A percentile compares a stretch with the other conserved stretches of the same genome.
These are phyloP conservation scores for Heliothis peltigera DNA, from an alignment of 2,888 invertebrate genomes.

Conservation along the genomic window DNA sequence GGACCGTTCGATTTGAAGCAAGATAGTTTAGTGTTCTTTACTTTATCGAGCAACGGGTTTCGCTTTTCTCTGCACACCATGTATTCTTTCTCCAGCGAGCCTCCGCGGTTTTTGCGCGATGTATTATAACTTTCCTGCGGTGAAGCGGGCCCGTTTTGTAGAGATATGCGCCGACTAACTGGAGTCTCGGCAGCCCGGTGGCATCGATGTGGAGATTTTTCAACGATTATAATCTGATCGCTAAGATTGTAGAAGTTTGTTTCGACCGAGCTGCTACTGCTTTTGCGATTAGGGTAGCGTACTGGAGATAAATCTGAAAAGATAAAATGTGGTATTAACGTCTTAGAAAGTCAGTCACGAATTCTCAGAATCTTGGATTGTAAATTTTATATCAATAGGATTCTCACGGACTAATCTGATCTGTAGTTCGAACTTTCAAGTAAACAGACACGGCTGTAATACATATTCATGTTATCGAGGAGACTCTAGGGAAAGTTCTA, in stretches of 20 bases:
- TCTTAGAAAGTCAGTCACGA: conserved; percentile 2
- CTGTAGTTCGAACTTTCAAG: conserved; percentile 48
- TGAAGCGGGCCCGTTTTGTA: conserved; percentile 82
- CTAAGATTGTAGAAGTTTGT: conserved; percentile 92
- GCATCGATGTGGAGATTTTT: conserved; percentile 88
- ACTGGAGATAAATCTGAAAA: conserved; percentile 91
- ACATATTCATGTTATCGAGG: conserved; percentile 59
- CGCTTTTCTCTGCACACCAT: conserved; percentile 91
- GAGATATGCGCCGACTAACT: conserved; percentile 82
- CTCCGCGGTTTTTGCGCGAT: conserved; percentile 85
- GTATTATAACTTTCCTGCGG: conserved; percentile 87
- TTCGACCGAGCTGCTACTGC: conserved; percentile 91
- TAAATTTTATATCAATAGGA: not conserved
- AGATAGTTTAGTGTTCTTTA: conserved; percentile 92
- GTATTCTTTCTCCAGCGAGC: conserved; percentile 89
- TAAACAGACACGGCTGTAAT: conserved; percentile 55
- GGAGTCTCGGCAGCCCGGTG: conserved; percentile 81
- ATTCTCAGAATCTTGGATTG: not conserved
- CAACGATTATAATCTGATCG: conserved; percentile 90
- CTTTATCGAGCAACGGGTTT: conserved; percentile 92
- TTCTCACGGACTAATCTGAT: conserved; percentile 8
- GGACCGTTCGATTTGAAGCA: conserved; percentile 91
- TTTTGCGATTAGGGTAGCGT: conserved; percentile 91
- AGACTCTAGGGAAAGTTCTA: conserved; percentile 61
- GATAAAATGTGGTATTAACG: conserved; percentile 27